phyloP scores from a whole-genome alignment of 2,113 vertebrate species.

The Neofelis nebulosa region DNA sequence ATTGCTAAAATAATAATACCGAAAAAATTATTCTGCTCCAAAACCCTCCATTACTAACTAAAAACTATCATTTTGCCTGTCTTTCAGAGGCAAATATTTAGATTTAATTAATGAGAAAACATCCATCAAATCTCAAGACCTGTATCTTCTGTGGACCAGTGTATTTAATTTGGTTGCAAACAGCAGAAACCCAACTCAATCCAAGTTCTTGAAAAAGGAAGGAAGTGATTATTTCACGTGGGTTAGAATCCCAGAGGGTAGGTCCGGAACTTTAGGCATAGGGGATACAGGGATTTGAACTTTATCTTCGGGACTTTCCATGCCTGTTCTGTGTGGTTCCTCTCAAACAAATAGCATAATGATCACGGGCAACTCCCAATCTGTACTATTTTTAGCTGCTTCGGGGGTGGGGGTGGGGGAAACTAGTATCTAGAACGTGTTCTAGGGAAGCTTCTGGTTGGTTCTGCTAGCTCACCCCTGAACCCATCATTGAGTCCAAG shows the following conservation, averaged over 20 bases:
- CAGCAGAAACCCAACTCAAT: not conserved
- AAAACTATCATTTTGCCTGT: constrained; percentile 47
- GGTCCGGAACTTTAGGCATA: not conserved
- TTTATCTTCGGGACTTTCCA: not conserved
- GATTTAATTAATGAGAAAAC: constrained; percentile 43
- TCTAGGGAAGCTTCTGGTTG: not conserved
- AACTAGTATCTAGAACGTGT: not conserved
- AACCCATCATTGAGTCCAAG: not conserved
- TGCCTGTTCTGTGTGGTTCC: not conserved
- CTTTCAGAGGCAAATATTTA: constrained; percentile 38
- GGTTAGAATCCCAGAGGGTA: not conserved
- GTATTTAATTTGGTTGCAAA: not conserved
- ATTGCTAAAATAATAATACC: constrained; percentile 71
- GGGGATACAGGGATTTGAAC: not conserved
- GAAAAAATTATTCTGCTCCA: constrained; percentile 49
- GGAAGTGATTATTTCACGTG: not conserved
- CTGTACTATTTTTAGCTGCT: not conserved
- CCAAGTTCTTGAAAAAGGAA: not conserved
- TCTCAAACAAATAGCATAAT: not conserved
- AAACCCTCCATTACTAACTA: constrained; percentile 38
- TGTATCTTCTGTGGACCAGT: not conserved
- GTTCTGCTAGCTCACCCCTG: not conserved
- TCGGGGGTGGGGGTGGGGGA: not conserved
- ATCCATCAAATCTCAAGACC: constrained; percentile 13
- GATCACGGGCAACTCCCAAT: not conserved